phyloP scores from a whole-genome alignment of 1,140 invertebrate genomes.

The Mercenaria mercenaria region DNA sequence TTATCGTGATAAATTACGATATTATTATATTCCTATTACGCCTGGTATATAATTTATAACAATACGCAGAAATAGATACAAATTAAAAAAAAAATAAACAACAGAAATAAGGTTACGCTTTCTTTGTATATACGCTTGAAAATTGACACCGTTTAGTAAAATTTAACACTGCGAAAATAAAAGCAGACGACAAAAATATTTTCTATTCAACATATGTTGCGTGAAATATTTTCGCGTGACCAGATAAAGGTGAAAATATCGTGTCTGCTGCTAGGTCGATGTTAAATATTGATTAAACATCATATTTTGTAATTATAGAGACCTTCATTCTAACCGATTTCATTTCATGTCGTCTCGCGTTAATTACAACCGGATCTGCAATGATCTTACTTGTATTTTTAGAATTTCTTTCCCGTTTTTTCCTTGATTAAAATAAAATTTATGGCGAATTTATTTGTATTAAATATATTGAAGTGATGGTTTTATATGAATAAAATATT shows the following conservation, averaged over 20 bases:
- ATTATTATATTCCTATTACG: too few species aligned
- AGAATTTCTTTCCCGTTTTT: too few species aligned
- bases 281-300: slow-evolving; percentile 3
- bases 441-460: neutral
- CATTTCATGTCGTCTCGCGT: neutral
- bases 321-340: slow-evolving; percentile 7
- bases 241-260: slow-evolving; percentile 19
- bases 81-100: too few species aligned
- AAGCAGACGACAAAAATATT: too few species aligned
- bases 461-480: neutral
- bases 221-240: slow-evolving; percentile 30
- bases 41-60: too few species aligned
- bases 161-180: neutral
- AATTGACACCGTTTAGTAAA: too few species aligned
- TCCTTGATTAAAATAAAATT: neutral
- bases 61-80: too few species aligned
- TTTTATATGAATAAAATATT: too few species aligned
- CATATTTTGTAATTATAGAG: slow-evolving; percentile 18
- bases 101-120: too few species aligned
- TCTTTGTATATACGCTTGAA: too few species aligned
- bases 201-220: slow-evolving; percentile 1
- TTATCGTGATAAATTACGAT: too few species aligned
- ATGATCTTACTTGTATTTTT: neutral
- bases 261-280: neutral
- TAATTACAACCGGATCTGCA: neutral